phyloP scores from a whole-genome alignment of 2,113 vertebrate genomes.

The Clarias macrocephalus region DNA sequence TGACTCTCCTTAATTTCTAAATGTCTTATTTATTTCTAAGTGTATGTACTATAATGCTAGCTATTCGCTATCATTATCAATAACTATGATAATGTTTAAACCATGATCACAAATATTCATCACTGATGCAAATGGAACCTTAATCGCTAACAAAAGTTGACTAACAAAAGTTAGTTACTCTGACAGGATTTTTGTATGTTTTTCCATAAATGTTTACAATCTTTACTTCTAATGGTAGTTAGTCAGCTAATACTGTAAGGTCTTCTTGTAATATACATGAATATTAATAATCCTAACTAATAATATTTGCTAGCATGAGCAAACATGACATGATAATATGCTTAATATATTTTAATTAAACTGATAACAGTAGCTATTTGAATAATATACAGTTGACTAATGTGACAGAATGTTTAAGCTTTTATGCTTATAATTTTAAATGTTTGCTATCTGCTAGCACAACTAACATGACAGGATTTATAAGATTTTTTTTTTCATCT shows the following conservation, averaged over 20 bases:
- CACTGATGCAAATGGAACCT: neutral
- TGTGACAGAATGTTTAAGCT: too few species aligned
- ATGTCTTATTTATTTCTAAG: too few species aligned
- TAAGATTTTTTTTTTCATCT: too few species aligned
- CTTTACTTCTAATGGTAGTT: neutral
- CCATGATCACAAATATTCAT: neutral
- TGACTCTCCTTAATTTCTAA: neutral
- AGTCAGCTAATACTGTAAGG: neutral
- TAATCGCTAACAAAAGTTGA: neutral
- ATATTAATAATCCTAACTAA: too few species aligned
- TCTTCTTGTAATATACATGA: too few species aligned
- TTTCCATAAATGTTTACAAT: neutral
- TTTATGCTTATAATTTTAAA: neutral
- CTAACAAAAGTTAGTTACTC: too few species aligned
- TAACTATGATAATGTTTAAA: neutral
- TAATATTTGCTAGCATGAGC: too few species aligned
- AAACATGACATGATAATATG: too few species aligned
- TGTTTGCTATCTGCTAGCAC: neutral
- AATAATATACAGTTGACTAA: too few species aligned
- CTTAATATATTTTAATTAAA: too few species aligned
- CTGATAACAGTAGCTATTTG: too few species aligned
- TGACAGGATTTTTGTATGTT: too few species aligned
- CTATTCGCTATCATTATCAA: neutral
- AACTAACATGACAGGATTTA: neutral
- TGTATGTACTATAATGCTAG: neutral